These are phyloP conservation scores for Amniataba percoides DNA, from an alignment of 2,797 vertebrate genomes.

Conservation along the genomic window DNA sequence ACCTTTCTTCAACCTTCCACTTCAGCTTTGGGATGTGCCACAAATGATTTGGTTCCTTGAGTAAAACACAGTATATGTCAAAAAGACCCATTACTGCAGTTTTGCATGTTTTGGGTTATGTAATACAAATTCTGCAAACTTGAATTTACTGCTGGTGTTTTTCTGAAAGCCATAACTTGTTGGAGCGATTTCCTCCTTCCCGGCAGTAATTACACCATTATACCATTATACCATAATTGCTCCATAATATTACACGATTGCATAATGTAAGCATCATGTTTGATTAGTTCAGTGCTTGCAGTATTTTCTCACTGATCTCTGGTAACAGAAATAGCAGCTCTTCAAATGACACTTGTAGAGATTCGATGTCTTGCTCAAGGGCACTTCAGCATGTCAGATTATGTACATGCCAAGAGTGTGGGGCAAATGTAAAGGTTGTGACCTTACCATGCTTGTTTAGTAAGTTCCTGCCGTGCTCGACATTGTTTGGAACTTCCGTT, in stretches of 20 bases:
- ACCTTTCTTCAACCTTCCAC: background rate
- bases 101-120: conserved; percentile 1
- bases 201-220: conserved; percentile 20
- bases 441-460: conserved; percentile 30
- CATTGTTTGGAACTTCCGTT: conserved; percentile 31
- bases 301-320: no score
- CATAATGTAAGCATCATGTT: background rate
- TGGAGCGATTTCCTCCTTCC: conserved; percentile 1
- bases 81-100: background rate
- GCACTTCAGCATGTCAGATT: background rate
- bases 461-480: conserved; percentile 33
- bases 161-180: background rate
- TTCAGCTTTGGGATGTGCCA: background rate
- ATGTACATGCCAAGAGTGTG: conserved; percentile 16
- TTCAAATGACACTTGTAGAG: background rate
- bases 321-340: background rate
- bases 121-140: background rate
- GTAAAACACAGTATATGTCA: background rate
- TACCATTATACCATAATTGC: background rate
- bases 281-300: background rate
- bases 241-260: background rate
- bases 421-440: conserved; percentile 40
- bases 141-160: background rate
- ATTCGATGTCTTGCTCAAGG: conserved; percentile 4
- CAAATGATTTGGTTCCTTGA: background rate